A percentile compares a stretch with the other conserved stretches of the same genome.
Conservation (phyloP, 2,113 vertebrate genomes). For the Grallaria varia region DNA sequence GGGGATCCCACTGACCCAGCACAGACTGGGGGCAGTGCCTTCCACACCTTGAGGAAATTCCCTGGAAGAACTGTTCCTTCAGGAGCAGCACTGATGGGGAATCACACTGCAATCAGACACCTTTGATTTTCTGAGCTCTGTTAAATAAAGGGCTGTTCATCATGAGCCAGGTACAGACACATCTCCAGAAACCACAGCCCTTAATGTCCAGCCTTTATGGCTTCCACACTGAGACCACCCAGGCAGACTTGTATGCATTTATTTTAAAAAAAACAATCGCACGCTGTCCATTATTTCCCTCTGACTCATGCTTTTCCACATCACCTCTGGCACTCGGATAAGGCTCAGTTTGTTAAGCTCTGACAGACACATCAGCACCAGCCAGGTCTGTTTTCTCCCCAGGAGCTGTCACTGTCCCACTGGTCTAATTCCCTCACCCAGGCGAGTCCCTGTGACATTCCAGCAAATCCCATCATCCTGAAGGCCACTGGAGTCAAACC, state of each 20-base stretch:
- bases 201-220: background rate
- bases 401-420: background rate
- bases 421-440: background rate
- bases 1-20: background rate
- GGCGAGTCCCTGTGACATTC: background rate
- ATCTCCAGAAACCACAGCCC: background rate
- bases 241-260: background rate
- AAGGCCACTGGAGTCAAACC: background rate
- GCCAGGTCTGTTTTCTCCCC: background rate
- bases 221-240: background rate
- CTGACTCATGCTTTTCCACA: background rate
- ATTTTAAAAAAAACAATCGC: background rate
- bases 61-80: background rate
- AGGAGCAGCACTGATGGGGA: background rate
- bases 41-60: background rate
- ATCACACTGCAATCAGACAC: background rate
- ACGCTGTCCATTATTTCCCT: background rate
- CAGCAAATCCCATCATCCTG: background rate
- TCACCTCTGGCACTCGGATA: background rate
- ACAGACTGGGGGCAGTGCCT: background rate
- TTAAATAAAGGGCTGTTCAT: background rate
- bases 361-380: background rate
- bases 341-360: background rate
- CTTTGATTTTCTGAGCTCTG: background rate
- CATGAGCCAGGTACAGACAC: background rate